These are phyloP conservation scores for Furnarius figulus DNA, from an alignment of 2,113 vertebrate genomes.

Conservation along the genomic window DNA sequence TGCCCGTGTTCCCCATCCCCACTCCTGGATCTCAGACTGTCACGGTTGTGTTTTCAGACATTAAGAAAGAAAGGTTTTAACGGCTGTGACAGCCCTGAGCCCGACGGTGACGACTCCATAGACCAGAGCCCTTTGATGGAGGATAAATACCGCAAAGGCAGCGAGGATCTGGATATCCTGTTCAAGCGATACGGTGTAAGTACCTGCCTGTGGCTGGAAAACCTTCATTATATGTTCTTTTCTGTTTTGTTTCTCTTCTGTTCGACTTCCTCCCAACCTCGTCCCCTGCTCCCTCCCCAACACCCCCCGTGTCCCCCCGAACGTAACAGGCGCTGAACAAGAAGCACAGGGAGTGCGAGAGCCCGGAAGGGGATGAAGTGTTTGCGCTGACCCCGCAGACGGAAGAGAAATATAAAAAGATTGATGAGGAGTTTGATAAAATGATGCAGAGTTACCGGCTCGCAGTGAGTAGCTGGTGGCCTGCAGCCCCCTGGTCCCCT, in stretches of 20 bases:
- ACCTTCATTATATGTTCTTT: slow-evolving; percentile 64
- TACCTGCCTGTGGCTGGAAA: slow-evolving; percentile 72
- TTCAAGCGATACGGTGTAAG: slow-evolving; percentile 98
- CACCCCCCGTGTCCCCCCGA: not conserved
- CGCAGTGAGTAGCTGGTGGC: slow-evolving; percentile 93
- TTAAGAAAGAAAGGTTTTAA: slow-evolving; percentile 99
- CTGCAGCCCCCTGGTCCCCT: slow-evolving; percentile 26
- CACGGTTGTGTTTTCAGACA: slow-evolving; percentile 84
- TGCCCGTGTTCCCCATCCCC: not conserved
- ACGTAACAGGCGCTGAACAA: slow-evolving; percentile 92
- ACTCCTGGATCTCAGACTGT: slow-evolving; percentile 13
- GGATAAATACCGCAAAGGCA: slow-evolving; percentile 94
- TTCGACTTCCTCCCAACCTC: not conserved
- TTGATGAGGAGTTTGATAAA: slow-evolving; percentile 99
- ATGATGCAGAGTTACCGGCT: slow-evolving; percentile 99
- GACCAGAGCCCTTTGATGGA: slow-evolving; percentile 96
- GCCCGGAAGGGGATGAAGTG: slow-evolving; percentile 93
- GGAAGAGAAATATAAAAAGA: slow-evolving; percentile 99
- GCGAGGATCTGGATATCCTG: slow-evolving; percentile 94
- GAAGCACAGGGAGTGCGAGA: slow-evolving; percentile 97
- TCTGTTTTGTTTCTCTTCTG: slow-evolving; percentile 48
- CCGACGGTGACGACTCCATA: slow-evolving; percentile 95
- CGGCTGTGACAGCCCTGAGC: slow-evolving; percentile 97
- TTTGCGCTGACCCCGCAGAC: slow-evolving; percentile 98
- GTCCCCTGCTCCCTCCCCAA: not conserved